phyloP scores from a whole-genome alignment of 2,888 invertebrate genomes.

The Rotaria socialis region DNA sequence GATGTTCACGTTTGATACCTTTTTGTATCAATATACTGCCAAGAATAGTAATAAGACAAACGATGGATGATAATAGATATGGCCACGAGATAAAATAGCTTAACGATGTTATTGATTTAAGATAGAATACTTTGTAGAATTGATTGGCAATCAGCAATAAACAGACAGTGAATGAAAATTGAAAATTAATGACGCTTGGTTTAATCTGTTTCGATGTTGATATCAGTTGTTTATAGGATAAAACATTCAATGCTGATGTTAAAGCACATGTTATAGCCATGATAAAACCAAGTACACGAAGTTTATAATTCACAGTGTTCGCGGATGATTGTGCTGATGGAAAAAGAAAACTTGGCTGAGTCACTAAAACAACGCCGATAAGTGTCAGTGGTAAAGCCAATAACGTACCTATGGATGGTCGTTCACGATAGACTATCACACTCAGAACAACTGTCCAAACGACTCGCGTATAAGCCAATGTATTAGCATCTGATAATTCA shows the following conservation, averaged over 20 bases:
- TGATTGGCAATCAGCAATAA: background rate
- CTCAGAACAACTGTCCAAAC: background rate
- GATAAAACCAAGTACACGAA: background rate
- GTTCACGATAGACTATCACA: constrained; percentile 15
- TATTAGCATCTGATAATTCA: background rate
- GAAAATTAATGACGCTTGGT: constrained; percentile 12
- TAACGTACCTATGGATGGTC: background rate
- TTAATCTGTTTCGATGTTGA: background rate
- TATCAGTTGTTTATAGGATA: background rate
- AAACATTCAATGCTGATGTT: background rate
- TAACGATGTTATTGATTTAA: background rate
- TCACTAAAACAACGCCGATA: background rate
- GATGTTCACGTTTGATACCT: constrained; percentile 24
- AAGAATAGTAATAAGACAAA: background rate
- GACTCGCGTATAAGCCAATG: background rate
- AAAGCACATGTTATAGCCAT: background rate
- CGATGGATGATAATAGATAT: background rate
- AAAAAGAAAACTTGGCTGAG: constrained; percentile 13
- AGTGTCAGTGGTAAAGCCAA: background rate
- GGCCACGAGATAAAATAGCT: background rate
- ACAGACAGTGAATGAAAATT: background rate
- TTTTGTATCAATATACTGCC: background rate
- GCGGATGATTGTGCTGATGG: no score
- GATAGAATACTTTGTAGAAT: background rate
- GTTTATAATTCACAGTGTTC: background rate